These are phyloP conservation scores for Stegodyphus mimosarum DNA, from an alignment of 1,140 invertebrate species.

Conservation along the genomic window DNA sequence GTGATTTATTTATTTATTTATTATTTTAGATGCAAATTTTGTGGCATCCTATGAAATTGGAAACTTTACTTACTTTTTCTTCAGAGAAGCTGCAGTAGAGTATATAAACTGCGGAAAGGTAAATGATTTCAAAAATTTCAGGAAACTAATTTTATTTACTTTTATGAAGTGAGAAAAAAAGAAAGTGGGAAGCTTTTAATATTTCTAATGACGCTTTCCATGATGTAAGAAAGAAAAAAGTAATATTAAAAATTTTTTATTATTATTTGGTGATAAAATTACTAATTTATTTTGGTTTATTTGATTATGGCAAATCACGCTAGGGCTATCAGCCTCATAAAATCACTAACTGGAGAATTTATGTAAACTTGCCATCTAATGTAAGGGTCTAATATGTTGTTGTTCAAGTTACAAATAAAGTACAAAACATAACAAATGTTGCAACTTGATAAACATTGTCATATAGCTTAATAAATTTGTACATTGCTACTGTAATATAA, in stretches of 20 bases:
- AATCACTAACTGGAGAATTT: no score
- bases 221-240: neutral
- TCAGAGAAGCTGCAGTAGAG: conserved; percentile 90
- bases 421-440: no score
- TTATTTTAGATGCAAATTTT: conserved; percentile 82
- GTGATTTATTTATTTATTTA: neutral
- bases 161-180: neutral
- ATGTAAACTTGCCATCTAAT: no score
- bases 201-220: neutral
- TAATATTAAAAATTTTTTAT: neutral
- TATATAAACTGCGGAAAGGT: conserved; percentile 95
- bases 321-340: no score
- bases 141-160: neutral
- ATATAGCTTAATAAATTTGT: no score
- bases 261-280: no score
- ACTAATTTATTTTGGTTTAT: no score
- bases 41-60: conserved; percentile 91
- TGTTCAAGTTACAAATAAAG: no score
- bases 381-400: no score
- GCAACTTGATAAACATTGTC: no score
- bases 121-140: conserved; percentile 49
- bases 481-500: no score
- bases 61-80: conserved; percentile 89
- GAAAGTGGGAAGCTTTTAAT: neutral
- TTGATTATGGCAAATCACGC: no score